Base-by-base conservation (phyloP, 2,888 invertebrate species). In the Brachypterus glaber region DNA sequence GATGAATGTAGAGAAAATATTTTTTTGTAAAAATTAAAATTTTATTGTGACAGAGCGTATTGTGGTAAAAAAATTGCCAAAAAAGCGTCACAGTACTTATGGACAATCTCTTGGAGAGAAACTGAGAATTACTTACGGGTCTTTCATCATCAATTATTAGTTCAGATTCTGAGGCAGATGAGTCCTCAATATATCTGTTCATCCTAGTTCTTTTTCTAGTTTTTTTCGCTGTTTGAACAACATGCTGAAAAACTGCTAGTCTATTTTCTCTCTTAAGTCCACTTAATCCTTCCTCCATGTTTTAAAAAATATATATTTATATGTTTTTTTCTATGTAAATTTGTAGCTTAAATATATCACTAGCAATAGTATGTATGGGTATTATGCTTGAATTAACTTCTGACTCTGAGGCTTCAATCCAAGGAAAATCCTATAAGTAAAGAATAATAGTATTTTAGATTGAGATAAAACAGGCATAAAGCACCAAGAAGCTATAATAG, bases 361-460 rank as follows among this genome's bases (percentile, higher is more conserved):
- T 62, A 39, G 64, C 59, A 16, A 72, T 45, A 25, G 58, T 62
- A 47, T 68, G 60, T 18, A 73, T 25, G 16, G 72, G 72, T 7
- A 71, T 48, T 35, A 73, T 61, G 32, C 60, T 58, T 30, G 59
- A 51, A 34, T 53, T 46, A 24, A 37, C 36, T 12, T 53, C 48
- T 17, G 48, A 48, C 40, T 59, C 54, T 40, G 58, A 52, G 9
- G 63, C 49, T 47, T 58, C 55, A 26, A 71, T 60, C 71, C 72
- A 72, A 15, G 70, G 68, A 57, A 72, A 72, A 49, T 65, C 48
- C 67, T 67, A 44, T 21, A 29, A 56, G 14, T 32, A 12, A n/a
- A 15, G 7, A 32, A 32, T 17, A n/a, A 9, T 9, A n/a, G n/a
- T n/a, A n/a, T n/a, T n/a, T n/a, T n/a, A n/a, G n/a, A n/a, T n/a